These are phyloP conservation scores for Saguinus midas DNA, from an alignment of 2,113 vertebrate genomes.

Conservation along the genomic window DNA sequence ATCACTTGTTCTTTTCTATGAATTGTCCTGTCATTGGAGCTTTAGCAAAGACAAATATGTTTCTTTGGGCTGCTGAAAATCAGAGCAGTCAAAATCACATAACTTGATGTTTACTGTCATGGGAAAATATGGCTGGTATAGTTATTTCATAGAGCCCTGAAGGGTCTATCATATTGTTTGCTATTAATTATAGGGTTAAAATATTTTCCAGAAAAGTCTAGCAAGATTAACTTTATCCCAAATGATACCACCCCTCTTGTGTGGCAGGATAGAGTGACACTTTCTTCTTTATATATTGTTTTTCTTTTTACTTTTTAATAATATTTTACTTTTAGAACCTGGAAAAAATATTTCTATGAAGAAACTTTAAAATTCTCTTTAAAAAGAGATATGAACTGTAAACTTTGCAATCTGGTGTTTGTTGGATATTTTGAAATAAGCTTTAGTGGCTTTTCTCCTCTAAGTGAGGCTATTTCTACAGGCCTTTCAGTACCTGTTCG, in stretches of 20 bases:
- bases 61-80: neutral
- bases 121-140: neutral
- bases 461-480: neutral
- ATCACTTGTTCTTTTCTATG: neutral
- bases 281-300: neutral
- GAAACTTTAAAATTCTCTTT: neutral
- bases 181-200: neutral
- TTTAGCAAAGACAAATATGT: neutral
- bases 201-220: neutral
- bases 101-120: neutral
- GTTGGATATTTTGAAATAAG: conserved; percentile 30
- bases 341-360: neutral
- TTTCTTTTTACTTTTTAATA: neutral
- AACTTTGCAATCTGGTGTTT: neutral
- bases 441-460: neutral
- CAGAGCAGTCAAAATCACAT: neutral
- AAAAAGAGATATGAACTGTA: neutral
- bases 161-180: neutral
- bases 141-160: neutral
- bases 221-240: neutral
- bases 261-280: neutral
- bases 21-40: neutral
- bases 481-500: neutral
- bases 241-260: neutral
- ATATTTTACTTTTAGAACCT: neutral